Base-by-base conservation (phyloP, 2,113 vertebrate genomes). In the Xenopus tropicalis region DNA sequence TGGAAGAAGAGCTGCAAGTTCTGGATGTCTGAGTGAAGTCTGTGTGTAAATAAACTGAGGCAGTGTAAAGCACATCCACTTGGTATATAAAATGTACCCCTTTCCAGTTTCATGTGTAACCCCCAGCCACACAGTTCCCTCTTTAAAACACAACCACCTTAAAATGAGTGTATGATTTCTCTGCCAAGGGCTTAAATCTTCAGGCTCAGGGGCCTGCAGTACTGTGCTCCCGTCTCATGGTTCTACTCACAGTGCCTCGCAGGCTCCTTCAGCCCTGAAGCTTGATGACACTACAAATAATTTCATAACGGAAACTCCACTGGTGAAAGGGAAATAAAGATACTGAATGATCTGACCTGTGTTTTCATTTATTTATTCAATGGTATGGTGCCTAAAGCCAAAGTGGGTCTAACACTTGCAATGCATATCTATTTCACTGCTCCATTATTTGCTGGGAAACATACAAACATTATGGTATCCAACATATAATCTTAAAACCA, bases 181-280 rank as follows among this genome's bases (percentile, higher is more conserved):
- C 82, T 83, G 89, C 84, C 85, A 82, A 85, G 89, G 88, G 88
- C 86, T 85, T 80, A 59, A 63, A 54, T 69, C 73, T 57, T 76
- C 73, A 69, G 73, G 66, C 56, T 42, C 46, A 17, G 24, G 14
- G 46, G 58, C 44, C 66, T 76, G 73, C 66, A 69, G 48, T 44
- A 61, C 72, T 56, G 51, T 56, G 73, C 69, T 56, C 57, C 65
- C 14, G 25, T n/a, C 43, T 69, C 43, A 61, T 61, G 54, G 72
- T 44, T 4, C 16, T 63, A 23, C n/a, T 14, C 59, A 63, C 66
- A 63, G 66, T 76, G 73, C 23, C 57, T 62, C 69, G 66, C 73
- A 76, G 66, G 66, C 66, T 44, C 44, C 46, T 42, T 62, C 43
- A 51, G 57, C 66, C 66, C 58, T 76, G 66, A 69, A 69, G 66